A percentile compares a stretch with the other conserved stretches of the same genome.
Conservation (phyloP, 2,113 vertebrate species). For the Mirza zaza region DNA sequence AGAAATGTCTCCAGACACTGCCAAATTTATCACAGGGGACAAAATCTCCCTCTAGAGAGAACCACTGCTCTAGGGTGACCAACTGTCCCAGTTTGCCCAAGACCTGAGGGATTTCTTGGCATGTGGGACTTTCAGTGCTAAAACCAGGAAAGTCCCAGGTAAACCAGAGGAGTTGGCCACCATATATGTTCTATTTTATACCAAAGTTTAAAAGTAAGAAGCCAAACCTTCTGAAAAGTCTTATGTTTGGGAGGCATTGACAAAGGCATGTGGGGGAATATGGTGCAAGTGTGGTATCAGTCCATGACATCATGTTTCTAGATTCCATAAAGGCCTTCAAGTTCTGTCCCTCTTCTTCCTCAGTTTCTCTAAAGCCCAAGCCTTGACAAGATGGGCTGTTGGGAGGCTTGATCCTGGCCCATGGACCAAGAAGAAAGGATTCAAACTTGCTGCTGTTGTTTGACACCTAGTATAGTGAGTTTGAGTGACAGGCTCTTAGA, state of each 20-base stretch:
- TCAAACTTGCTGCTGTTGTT: background rate
- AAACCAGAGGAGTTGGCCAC: background rate
- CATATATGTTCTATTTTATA: background rate
- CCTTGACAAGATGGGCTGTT: background rate
- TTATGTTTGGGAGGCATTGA: background rate
- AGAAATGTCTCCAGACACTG: background rate
- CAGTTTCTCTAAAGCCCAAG: background rate
- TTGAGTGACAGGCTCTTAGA: conserved; percentile 65
- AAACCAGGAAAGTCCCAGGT: background rate
- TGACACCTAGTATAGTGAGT: background rate
- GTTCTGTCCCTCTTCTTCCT: background rate
- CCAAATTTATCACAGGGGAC: background rate
- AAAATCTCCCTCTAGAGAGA: background rate
- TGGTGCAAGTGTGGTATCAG: background rate
- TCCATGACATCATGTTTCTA: fast-evolving
- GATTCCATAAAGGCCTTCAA: no score
- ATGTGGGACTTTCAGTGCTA: background rate
- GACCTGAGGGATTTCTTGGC: background rate
- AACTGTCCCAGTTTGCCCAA: background rate
- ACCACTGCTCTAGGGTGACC: background rate
- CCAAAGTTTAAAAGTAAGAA: background rate
- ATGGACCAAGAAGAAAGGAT: background rate
- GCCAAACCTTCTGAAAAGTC: background rate
- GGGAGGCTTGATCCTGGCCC: background rate
- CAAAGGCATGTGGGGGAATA: background rate